Base-by-base conservation (phyloP, 2,797 vertebrate species). In the Pangasius mekongensis region DNA sequence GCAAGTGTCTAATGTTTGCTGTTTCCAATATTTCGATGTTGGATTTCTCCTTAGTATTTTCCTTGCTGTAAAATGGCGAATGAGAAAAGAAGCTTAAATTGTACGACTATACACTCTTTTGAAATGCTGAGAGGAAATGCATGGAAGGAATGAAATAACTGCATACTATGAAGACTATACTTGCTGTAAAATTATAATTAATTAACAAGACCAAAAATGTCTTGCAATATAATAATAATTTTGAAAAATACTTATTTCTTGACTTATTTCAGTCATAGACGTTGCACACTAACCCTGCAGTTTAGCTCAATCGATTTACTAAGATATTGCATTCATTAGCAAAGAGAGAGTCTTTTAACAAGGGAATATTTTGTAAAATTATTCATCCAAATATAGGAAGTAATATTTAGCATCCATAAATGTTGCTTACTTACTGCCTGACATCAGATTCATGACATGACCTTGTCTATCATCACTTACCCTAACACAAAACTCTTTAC, bases 351-450 rank as follows among this genome's bases (percentile, higher is more conserved):
- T 52, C 10, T 49, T 52, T 52, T n/a, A 49, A 52, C 47, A 8
- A 8, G 13, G 5, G 20, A 54, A 20, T 54, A 78, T 58, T 39
- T 39, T 39, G 9, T 11, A 24, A 60, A 36, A 24, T 8, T 14
- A 49, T 43, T 2, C n/a, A 43, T 43, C 18, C 7, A 18, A 27
- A 30, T 66, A 30, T n/a, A 43, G 0, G 0, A 43, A 27, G 54
- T 39, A 47, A 66, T 83, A n/a, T 66, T 49, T 66, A 20, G 30
- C 14, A 5, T 47, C 24, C 3, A 2, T 69, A 56, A 56, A 43
- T 83, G 18, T 22, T 39, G n/a, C 27, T 30, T 84, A 71, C 83
- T 92, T 93, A 92, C 93, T 95, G 92, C 88, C 93, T 95, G 94
- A 93, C 93, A 93, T 93, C 94, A 93, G 93, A 93, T 89, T 69